Conservation (phyloP, 2,113 vertebrate genomes). For the Prietella phreatophila region DNA sequence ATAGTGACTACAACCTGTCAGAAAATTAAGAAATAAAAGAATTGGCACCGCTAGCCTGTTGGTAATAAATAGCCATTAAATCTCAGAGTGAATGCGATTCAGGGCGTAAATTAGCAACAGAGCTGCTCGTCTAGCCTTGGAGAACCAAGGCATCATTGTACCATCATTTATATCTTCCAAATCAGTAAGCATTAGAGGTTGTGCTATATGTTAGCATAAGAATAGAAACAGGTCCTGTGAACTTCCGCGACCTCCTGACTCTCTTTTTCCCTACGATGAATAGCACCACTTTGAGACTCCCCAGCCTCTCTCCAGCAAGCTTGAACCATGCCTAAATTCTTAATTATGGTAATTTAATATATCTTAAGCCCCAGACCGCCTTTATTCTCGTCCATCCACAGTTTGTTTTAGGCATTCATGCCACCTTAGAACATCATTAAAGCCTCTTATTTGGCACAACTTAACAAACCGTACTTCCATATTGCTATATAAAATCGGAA, state of each 20-base stretch:
- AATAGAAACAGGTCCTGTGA: slow-evolving; percentile 92
- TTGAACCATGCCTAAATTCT: slow-evolving; percentile 89
- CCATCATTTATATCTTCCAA: slow-evolving; percentile 96
- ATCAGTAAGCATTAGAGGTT: slow-evolving; percentile 83
- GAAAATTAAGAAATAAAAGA: slow-evolving; percentile 13
- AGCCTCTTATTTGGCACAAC: slow-evolving; percentile 80
- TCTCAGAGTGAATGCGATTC: slow-evolving; percentile 16
- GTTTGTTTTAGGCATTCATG: slow-evolving; percentile 94
- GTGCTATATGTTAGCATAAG: slow-evolving; percentile 91
- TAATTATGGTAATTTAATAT: slow-evolving; percentile 99
- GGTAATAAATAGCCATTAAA: slow-evolving; percentile 8
- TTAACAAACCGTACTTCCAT: slow-evolving; percentile 78
- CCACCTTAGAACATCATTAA: slow-evolving; percentile 83
- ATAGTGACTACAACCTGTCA: not conserved
- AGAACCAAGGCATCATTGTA: slow-evolving; percentile 83
- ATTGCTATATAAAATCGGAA: slow-evolving; percentile 52
- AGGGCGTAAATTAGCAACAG: slow-evolving; percentile 78
- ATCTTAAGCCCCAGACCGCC: slow-evolving; percentile 89
- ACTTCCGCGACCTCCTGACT: slow-evolving; percentile 91
- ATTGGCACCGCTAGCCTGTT: not conserved
- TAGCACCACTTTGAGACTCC: slow-evolving; percentile 81
- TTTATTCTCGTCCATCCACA: slow-evolving; percentile 83
- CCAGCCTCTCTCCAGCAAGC: slow-evolving; percentile 86
- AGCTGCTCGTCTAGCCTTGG: slow-evolving; percentile 73
- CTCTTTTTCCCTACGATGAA: slow-evolving; percentile 86